These are phyloP conservation scores for Lepus timidus DNA, from an alignment of 2,113 vertebrate species.

Conservation along the genomic window DNA sequence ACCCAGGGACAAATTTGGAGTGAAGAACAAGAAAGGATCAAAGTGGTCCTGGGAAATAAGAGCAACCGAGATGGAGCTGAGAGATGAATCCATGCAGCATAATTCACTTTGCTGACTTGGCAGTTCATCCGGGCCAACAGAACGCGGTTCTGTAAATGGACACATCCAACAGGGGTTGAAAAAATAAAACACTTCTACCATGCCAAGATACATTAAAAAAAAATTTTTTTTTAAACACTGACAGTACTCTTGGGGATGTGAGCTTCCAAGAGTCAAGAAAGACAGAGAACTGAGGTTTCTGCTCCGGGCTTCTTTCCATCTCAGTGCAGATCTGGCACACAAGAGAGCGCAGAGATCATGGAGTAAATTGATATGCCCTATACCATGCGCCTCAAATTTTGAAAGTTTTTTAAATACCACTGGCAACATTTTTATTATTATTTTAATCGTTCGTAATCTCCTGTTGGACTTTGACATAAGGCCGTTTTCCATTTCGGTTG, in stretches of 20 bases:
- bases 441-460: slow-evolving; percentile 62
- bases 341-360: neutral
- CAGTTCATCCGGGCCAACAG: neutral
- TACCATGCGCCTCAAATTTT: neutral
- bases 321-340: neutral
- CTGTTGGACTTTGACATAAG: slow-evolving; percentile 47
- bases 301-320: neutral
- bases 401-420: neutral
- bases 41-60: slow-evolving; percentile 49
- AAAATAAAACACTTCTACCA: slow-evolving; percentile 59
- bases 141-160: neutral
- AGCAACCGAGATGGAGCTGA: neutral
- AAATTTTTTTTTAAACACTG: neutral
- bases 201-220: slow-evolving; percentile 42
- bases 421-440: slow-evolving; percentile 62
- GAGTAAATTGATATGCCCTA: neutral
- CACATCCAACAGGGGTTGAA: neutral
- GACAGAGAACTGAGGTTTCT: slow-evolving; percentile 24
- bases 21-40: slow-evolving; percentile 66
- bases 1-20: slow-evolving; percentile 48
- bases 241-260: neutral
- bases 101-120: slow-evolving; percentile 10
- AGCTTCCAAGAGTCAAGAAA: slow-evolving; percentile 35
- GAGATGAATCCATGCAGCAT: neutral
- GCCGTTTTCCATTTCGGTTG: slow-evolving; percentile 54